Evolutionary conservation across 2,888 invertebrate species (phyloP).

Genomic region (Gymnosoma rotundatum): DNA sequence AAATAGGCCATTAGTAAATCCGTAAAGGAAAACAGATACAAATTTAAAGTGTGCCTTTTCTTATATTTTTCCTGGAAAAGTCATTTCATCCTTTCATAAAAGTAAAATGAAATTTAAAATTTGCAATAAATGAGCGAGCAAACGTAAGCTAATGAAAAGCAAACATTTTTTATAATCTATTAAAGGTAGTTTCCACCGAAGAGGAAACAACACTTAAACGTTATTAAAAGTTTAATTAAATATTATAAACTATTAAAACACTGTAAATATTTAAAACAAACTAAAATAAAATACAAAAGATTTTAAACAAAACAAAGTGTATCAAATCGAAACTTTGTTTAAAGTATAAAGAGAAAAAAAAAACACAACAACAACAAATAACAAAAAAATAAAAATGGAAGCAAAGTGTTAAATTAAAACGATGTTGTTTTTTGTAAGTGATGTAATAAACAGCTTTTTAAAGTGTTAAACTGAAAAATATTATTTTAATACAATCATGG

Average conservation of each 20-base stretch:
- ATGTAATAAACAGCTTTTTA: not conserved
- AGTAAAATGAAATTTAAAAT: not conserved
- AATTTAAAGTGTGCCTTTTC: slow-evolving; percentile 61
- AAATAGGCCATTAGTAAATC: too few relatives aligned
- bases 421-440: slow-evolving; percentile 16
- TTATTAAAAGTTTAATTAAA: slow-evolving; percentile 60
- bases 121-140: too few relatives aligned
- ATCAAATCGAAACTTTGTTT: too few relatives aligned
- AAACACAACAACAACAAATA: slow-evolving; percentile 28
- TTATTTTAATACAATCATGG: slow-evolving; percentile 83
- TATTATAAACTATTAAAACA: slow-evolving; percentile 55
- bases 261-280: slow-evolving; percentile 63
- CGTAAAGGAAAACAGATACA: slow-evolving; percentile 2
- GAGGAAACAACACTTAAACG: slow-evolving; percentile 58
- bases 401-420: not conserved
- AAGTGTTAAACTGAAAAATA: slow-evolving; percentile 33
- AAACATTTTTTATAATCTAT: slow-evolving; percentile 48
- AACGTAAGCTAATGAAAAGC: slow-evolving; percentile 25
- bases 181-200: slow-evolving; percentile 67
- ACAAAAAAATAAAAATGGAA: slow-evolving; percentile 6
- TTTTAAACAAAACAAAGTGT: slow-evolving; percentile 41
- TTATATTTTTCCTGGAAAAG: slow-evolving; percentile 63
- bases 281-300: slow-evolving; percentile 61
- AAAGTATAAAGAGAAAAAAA: too few relatives aligned
- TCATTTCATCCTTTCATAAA: slow-evolving; percentile 66